phyloP scores from a whole-genome alignment of 64 coral and sea anemone genomes.

The Dendrophyllia cribrosa region DNA sequence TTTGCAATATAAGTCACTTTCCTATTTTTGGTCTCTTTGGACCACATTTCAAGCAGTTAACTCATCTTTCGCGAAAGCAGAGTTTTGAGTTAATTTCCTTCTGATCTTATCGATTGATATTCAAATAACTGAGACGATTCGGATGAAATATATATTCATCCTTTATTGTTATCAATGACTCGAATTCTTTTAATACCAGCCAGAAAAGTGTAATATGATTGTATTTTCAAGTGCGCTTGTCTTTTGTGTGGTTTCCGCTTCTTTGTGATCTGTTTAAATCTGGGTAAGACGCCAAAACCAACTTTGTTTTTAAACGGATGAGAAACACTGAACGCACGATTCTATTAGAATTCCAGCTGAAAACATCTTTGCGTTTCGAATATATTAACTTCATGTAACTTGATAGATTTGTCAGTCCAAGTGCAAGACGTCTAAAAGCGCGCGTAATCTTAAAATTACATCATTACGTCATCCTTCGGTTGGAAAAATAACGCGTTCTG shows the following conservation, averaged over 20 bases:
- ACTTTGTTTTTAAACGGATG: too few species aligned
- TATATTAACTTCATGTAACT: too few species aligned
- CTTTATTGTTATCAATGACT: neutral
- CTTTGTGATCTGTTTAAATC: neutral
- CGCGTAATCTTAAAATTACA: slow-evolving; percentile 2
- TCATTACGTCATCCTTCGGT: neutral
- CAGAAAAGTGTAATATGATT: neutral
- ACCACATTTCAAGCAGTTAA: too few species aligned
- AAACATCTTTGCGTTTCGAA: neutral
- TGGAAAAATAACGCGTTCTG: neutral
- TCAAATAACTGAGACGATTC: neutral
- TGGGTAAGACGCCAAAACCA: neutral
- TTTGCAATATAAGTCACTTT: too few species aligned
- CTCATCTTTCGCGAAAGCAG: too few species aligned
- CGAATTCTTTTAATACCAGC: neutral
- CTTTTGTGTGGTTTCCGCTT: slow-evolving; percentile 1
- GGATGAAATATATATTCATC: neutral
- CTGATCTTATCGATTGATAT: neutral
- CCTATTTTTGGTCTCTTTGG: too few species aligned
- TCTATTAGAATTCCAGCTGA: neutral
- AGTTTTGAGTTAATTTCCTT: neutral
- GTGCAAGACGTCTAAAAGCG: neutral
- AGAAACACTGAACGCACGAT: neutral
- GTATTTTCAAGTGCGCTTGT: neutral
- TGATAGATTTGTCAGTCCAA: neutral